Percentiles rank a stretch among this genome's conserved stretches.
Conservation (phyloP, 92 coral and sea anemone genomes). For the Siderastrea siderea region DNA sequence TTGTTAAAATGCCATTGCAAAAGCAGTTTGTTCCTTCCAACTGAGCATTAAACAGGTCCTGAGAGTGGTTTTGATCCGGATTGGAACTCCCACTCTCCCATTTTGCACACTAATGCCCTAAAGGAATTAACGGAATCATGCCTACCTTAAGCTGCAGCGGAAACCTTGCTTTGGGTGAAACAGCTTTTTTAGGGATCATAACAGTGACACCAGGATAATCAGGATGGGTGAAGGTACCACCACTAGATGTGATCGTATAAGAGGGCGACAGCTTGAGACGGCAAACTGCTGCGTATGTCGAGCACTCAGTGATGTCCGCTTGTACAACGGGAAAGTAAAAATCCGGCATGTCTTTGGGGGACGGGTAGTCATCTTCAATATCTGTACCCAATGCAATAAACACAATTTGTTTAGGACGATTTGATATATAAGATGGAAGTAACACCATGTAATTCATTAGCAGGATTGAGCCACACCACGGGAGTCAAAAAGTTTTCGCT, state of each 20-base stretch:
- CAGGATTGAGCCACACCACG: too few relatives aligned
- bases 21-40: too few relatives aligned
- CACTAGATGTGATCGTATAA: conserved; percentile 16
- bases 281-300: conserved; percentile 27
- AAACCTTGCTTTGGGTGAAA: conserved; percentile 1
- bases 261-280: conserved; percentile 21
- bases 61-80: too few relatives aligned
- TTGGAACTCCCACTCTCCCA: too few relatives aligned
- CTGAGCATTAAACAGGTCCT: too few relatives aligned
- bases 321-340: conserved; percentile 32
- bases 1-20: too few relatives aligned
- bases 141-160: conserved; percentile 27
- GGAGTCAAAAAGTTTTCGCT: too few relatives aligned
- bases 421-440: too few relatives aligned
- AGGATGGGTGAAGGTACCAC: conserved; percentile 19
- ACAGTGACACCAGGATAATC: conserved; percentile 23
- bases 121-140: not conserved
- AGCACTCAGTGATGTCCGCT: conserved; percentile 30
- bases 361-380: conserved; percentile 21
- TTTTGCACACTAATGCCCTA: too few relatives aligned
- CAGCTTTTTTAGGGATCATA: conserved; percentile 26
- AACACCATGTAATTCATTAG: too few relatives aligned
- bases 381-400: not conserved
- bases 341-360: not conserved
- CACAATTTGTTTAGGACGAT: too few relatives aligned